Conservation (phyloP, 2,113 vertebrate genomes). For the Pterocles orientalis region DNA sequence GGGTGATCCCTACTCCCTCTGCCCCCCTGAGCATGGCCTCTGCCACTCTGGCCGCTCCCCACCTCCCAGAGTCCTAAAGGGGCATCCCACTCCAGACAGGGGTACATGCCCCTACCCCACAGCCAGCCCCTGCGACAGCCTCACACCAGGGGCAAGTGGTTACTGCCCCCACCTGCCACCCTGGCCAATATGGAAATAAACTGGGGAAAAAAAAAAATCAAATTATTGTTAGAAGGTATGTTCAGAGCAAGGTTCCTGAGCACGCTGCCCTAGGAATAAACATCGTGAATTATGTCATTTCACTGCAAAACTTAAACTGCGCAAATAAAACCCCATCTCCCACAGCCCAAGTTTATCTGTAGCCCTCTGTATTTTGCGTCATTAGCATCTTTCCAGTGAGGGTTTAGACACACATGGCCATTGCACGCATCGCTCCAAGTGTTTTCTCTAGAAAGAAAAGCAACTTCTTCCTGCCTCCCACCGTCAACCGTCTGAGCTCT, state of each 20-base stretch:
- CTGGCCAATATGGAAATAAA: background rate
- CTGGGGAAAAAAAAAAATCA: background rate
- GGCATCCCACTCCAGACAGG: fast-evolving
- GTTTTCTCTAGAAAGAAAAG: background rate
- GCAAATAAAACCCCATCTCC: background rate
- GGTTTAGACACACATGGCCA: background rate
- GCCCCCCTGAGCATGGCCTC: background rate
- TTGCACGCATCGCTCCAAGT: fast-evolving
- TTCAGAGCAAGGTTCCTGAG: background rate
- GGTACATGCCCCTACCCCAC: background rate
- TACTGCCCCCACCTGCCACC: too few relatives aligned
- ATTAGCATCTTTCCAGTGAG: constrained; percentile 2
- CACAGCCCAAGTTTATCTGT: background rate
- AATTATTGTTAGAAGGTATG: background rate
- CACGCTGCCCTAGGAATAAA: background rate
- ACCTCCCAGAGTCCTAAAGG: background rate
- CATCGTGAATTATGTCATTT: background rate
- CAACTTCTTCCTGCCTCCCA: background rate
- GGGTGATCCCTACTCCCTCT: background rate
- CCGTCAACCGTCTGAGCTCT: fast-evolving
- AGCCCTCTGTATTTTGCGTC: background rate
- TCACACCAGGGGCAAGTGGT: fast-evolving
- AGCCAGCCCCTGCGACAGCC: background rate
- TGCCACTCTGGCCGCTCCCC: background rate
- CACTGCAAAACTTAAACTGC: background rate